These are phyloP conservation scores for Zingel zingel DNA, from an alignment of 2,113 vertebrate species.

Conservation along the genomic window DNA sequence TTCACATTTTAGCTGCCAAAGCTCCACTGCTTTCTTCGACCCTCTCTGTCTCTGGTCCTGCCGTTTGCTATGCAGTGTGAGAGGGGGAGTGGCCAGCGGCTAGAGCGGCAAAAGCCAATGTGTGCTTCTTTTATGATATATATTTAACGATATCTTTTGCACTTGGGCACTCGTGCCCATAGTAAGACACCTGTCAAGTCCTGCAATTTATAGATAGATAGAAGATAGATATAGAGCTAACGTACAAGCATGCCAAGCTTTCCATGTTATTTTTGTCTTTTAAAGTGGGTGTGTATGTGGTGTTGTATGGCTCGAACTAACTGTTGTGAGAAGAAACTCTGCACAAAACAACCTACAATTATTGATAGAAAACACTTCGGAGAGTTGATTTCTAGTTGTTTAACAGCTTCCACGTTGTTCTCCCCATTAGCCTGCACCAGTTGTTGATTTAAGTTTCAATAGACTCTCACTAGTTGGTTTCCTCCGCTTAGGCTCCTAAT, in stretches of 20 bases:
- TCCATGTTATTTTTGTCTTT: conserved; percentile 6
- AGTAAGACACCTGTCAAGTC: too few species aligned
- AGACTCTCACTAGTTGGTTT: conserved; percentile 71
- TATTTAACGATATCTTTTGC: too few species aligned
- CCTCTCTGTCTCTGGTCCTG: too few species aligned
- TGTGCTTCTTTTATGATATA: too few species aligned
- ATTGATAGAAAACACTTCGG: conserved; percentile 22
- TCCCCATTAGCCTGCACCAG: conserved; percentile 59
- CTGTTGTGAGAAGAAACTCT: neutral
- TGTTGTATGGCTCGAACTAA: neutral
- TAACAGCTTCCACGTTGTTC: conserved; percentile 50
- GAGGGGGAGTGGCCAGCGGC: too few species aligned
- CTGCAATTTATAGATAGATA: too few species aligned
- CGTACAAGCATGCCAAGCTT: neutral
- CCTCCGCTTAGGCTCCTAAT: conserved; percentile 73
- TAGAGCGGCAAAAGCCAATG: too few species aligned
- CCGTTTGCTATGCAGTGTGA: too few species aligned
- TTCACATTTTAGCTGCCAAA: too few species aligned
- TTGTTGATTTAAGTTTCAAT: conserved; percentile 79
- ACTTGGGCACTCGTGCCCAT: too few species aligned
- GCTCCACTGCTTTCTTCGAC: too few species aligned
- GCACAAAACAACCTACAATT: neutral
- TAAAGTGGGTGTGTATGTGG: neutral
- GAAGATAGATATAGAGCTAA: conserved; percentile 26
- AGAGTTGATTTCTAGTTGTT: conserved; percentile 41